phyloP scores from a whole-genome alignment of 2,113 vertebrate genomes.

The Hirundichthys speculiger region DNA sequence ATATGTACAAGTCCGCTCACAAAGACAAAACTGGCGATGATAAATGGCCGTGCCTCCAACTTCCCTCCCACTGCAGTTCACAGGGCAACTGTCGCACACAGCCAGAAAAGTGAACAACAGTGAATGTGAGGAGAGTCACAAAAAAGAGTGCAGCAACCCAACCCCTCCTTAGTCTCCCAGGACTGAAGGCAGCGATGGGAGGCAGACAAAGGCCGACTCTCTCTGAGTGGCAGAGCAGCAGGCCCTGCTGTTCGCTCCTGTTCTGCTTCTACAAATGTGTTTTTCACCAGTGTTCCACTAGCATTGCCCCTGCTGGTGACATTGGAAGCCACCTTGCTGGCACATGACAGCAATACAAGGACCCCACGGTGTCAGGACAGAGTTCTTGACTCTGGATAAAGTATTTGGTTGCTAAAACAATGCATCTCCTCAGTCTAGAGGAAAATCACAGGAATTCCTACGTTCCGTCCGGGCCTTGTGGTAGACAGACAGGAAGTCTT shows the following conservation, averaged over 20 bases:
- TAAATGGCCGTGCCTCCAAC: conserved; percentile 1
- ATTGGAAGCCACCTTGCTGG: conserved; percentile 39
- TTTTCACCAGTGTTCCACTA: conserved; percentile 26
- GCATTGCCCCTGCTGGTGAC: conserved; percentile 40
- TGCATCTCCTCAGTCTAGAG: conserved; percentile 71
- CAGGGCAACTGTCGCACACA: conserved; percentile 44
- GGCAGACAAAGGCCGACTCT: conserved; percentile 49
- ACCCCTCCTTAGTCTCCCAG: conserved; percentile 48
- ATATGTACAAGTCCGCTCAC: conserved; percentile 6
- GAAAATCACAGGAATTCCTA: conserved; percentile 83
- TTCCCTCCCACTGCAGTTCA: conserved; percentile 39
- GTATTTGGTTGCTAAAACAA: conserved; percentile 1
- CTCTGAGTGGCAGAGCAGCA: conserved; percentile 42
- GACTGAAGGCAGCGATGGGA: conserved; percentile 38
- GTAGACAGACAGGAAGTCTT: conserved; percentile 82
- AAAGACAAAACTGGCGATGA: conserved; percentile 5
- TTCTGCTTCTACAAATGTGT: conserved; percentile 39
- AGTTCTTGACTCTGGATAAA: conserved; percentile 10
- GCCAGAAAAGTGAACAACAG: conserved; percentile 55
- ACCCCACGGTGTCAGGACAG: conserved; percentile 20
- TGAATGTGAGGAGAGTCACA: conserved; percentile 44
- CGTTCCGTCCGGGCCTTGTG: conserved; percentile 68
- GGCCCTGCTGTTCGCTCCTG: conserved; percentile 49
- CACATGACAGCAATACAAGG: conserved; percentile 26
- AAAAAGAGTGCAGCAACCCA: conserved; percentile 48